Base-by-base conservation (phyloP, 2,113 vertebrate species). In the Hyperopisus bebe region DNA sequence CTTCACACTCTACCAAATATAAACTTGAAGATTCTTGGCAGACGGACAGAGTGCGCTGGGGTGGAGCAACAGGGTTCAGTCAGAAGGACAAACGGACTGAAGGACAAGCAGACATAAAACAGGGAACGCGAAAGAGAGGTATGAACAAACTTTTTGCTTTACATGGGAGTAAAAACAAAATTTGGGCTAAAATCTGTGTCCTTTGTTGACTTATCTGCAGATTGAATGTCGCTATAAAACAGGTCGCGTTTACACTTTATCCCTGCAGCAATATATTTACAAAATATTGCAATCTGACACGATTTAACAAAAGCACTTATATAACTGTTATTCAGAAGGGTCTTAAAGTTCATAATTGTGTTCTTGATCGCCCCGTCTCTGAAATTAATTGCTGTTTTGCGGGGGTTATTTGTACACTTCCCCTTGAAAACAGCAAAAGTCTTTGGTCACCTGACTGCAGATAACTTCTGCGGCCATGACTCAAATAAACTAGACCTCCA, bases 71-170 rank as follows among this genome's bases (percentile, higher is more conserved):
- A 39, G 80, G 2, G 10, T 92, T 91, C 88, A 93, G 88, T 15
- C 90, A 94, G 94, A 96, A 96, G 96, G 95, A 93, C 95, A 95
- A 93, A 94, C 93, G 88, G 92, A 85, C 90, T 86, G 90, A 55
- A 91, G 89, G 80, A 92, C 46, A 50, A 48, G 74, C 91, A 89
- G 86, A 24, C 51, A 53, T 39, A 51, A 31, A 50, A 9, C 44
- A 66, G 42, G 44, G 24, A 62, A 48, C 15, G 39, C 39, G 27
- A 89, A 1, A 17, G n/a, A 50, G 24, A 51, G 84, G 84, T 86
- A 51, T 51, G 48, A n/a, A 86, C 48, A 17, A 51, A 84, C 42
- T 47, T 44, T 84, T 84, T 46, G 8, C 44, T 46, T 2, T 53
- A 87, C 24, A 80, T 44, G 50, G 31, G n/a, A 90, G 1, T 27